These are phyloP conservation scores for Psilanteris sp. DNA, from an alignment of 1,140 invertebrate species.

Conservation along the genomic window DNA sequence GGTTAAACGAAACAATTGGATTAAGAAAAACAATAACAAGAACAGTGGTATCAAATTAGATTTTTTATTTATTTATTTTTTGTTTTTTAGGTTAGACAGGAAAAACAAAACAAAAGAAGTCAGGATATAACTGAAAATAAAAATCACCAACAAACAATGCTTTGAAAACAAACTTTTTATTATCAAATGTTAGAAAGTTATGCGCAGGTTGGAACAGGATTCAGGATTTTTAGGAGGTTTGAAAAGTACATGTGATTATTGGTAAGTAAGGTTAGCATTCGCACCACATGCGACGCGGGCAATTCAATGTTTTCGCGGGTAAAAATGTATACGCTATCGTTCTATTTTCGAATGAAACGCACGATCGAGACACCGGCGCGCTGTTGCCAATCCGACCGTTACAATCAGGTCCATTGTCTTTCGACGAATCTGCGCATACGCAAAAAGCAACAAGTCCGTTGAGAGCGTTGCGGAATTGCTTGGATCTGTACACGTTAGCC, in stretches of 20 bases:
- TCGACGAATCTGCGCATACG: not conserved
- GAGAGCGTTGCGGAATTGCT: too few species aligned
- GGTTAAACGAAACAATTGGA: slow-evolving; percentile 3
- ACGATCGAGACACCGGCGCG: slow-evolving; percentile 68
- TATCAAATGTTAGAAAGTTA: slow-evolving; percentile 30
- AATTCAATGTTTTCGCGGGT: slow-evolving; percentile 71
- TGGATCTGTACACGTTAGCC: not conserved
- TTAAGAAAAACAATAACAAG: slow-evolving; percentile 1
- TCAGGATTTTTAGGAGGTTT: not conserved
- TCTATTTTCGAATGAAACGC: slow-evolving; percentile 77
- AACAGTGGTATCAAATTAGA: slow-evolving; percentile 2
- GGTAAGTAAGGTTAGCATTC: slow-evolving; percentile 52
- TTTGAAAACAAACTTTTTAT: slow-evolving; percentile 46
- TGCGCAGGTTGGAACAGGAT: slow-evolving; percentile 6
- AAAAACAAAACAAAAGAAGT: slow-evolving; percentile 6
- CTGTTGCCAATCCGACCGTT: slow-evolving; percentile 28
- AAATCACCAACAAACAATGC: slow-evolving; percentile 40
- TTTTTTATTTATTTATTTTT: slow-evolving; percentile 30
- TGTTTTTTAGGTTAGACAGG: slow-evolving; percentile 26
- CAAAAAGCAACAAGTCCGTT: slow-evolving; percentile 3
- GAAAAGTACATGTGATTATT: slow-evolving; percentile 22
- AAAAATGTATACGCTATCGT: slow-evolving; percentile 74
- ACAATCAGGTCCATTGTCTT: slow-evolving; percentile 9
- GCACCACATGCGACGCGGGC: slow-evolving; percentile 62
- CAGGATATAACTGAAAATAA: slow-evolving; percentile 29